Evolutionary conservation across 2,888 invertebrate genomes (phyloP), one percentile per base, ranked within the genome.

Genomic region (Anoplius nigerrimus): DNA sequence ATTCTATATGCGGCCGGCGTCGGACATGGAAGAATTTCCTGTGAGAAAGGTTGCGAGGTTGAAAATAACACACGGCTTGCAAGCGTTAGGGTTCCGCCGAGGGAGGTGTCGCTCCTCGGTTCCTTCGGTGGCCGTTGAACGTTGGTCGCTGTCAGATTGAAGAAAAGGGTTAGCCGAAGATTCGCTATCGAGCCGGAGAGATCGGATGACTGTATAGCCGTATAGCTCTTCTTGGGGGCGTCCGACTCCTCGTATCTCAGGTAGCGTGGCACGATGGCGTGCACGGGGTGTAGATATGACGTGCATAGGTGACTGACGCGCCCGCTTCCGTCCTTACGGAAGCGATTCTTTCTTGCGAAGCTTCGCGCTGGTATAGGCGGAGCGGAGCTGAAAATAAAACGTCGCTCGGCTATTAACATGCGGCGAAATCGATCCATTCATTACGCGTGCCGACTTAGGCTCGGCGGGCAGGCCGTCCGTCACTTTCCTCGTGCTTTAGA

Each of bases 341-440:
- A 69, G 59, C 62, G 34, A 52, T 21, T 18, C 61, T 66, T n/a
- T 61, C 55, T 66, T 66, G 54, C 61, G 52, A 60, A 27, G 16
- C 53, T 21, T 48, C 55, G 16, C 21, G 69, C n/a, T 11, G 16
- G 72, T 74, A 76, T 72, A 72, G 66, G 46, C 56, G 27, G 61
- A 34, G 2, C 42, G 48, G 24, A n/a, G 69, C 62, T 69, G 62
- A 70, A 77, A 77, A 73, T 73, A 75, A 73, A 69, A 48, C n/a
- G 51, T n/a, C 62, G 21, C 16, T 42, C 21, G 34, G 42, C 65
- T 60, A 74, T 74, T 65, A 56, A 62, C 48, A 18, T 48, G 45
- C 67, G 42, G 55, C 24, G 57, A 56, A 70, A 75, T 75, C 78
- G 78, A 77, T 73, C 46, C 65, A 57, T 16, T 42, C 64, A 21